These are phyloP conservation scores for Petaurus breviceps DNA, from an alignment of 2,113 vertebrate species.

Conservation along the genomic window DNA sequence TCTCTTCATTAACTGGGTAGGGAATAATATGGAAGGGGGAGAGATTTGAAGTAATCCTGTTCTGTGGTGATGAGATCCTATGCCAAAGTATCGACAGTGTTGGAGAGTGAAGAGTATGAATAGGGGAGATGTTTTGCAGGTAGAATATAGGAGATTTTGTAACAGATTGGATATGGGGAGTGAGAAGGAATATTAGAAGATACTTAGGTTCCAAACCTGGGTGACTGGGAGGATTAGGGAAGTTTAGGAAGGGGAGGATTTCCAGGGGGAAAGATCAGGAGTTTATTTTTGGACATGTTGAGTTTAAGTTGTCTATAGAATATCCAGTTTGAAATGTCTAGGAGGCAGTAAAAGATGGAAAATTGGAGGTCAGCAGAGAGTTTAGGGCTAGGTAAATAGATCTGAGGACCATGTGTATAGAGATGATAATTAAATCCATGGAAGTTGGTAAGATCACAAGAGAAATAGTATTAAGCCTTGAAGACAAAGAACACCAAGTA, in stretches of 20 bases:
- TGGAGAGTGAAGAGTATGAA: neutral
- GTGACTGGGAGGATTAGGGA: too few relatives aligned
- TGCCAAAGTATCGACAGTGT: neutral
- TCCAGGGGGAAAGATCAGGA: neutral
- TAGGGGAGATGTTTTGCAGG: neutral
- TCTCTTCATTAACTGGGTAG: neutral
- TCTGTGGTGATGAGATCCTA: neutral
- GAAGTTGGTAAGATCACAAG: neutral
- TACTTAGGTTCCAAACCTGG: neutral
- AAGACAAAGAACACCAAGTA: neutral
- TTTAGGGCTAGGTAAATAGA: neutral
- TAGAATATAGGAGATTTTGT: neutral
- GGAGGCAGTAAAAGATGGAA: neutral
- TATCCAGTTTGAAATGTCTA: neutral
- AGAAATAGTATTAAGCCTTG: neutral
- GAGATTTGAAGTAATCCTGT: neutral
- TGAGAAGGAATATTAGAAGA: neutral
- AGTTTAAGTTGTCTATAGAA: neutral
- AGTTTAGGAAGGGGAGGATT: too few relatives aligned
- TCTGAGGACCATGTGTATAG: neutral
- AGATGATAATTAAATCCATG: too few relatives aligned
- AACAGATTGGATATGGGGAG: neutral
- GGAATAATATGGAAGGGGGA: neutral
- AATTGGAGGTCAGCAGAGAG: neutral
- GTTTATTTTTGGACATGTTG: neutral